Percentiles rank a stretch among this genome's conserved stretches.
Conservation (phyloP, 2,113 vertebrate species). For the Syrrhaptes paradoxus region DNA sequence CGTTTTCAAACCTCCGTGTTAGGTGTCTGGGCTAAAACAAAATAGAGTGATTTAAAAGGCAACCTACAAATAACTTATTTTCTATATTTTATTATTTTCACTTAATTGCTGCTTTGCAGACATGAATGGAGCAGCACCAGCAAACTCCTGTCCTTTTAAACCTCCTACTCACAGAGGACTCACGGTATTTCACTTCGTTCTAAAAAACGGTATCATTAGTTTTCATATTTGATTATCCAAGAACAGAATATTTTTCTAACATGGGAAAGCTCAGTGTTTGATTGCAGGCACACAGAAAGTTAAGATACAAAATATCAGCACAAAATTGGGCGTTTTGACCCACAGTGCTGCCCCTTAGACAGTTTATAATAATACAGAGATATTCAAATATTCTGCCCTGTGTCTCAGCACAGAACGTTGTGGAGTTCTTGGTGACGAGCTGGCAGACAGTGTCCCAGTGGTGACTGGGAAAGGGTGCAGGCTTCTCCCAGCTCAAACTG, state of each 20-base stretch:
- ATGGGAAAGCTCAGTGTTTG: not conserved
- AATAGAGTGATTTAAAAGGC: not conserved
- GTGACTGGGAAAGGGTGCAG: not conserved
- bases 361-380: not conserved
- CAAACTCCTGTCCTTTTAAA: not conserved
- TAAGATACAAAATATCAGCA: not conserved
- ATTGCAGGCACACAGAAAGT: not conserved
- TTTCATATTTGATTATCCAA: not conserved
- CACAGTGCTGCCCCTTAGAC: not conserved
- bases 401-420: not conserved
- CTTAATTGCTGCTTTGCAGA: not conserved
- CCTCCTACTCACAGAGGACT: not conserved
- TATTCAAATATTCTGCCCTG: not conserved
- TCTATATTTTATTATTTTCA: not conserved
- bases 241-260: not conserved
- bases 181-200: not conserved
- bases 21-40: conserved; percentile 1
- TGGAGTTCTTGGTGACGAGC: not conserved
- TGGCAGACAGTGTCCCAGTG: accelerated
- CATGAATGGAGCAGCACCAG: not conserved
- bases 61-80: not conserved
- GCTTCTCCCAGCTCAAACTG: not conserved
- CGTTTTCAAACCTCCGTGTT: not conserved
- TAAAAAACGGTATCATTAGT: not conserved
- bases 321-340: not conserved